Evolutionary conservation across 2,888 invertebrate species (phyloP), one percentile per base, ranked within the genome.

Genomic region (Stenoptilia bipunctidactyla): DNA sequence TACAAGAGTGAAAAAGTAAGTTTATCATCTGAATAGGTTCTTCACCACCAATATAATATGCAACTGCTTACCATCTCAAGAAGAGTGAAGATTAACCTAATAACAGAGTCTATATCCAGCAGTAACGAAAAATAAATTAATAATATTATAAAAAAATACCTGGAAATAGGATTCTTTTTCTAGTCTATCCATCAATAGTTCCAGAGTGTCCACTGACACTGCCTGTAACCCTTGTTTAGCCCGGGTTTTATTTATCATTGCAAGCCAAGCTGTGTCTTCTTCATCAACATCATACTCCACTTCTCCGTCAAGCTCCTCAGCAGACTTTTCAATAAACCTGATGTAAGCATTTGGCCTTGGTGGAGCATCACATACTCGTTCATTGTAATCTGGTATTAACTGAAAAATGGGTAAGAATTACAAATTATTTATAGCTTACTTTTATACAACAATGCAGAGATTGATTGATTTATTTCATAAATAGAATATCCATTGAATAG

Each of bases 121-220:
- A n/a, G n/a, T n/a, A n/a, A n/a, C n/a, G n/a, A n/a, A n/a, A n/a
- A n/a, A n/a, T n/a, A n/a, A n/a, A n/a, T n/a, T n/a, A n/a, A n/a
- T n/a, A n/a, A n/a, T n/a, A n/a, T n/a, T n/a, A n/a, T n/a, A n/a
- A n/a, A n/a, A n/a, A n/a, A n/a, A n/a, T 57, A 90, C 90, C 74
- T 96, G 95, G 66, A 97, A 97, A 68, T 95, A 96, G 1, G 97
- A 97, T 68, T 98, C 98, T 69, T 99, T 99, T 64, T 99, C 98
- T 52, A 99, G 82, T 41, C 98, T 87, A 73, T 99, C 98, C 96
- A 99, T 98, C 1, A 98, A 77, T n/a, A 96, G 72, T 67, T 99
- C 98, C 64, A 99, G 89, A 0, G 92, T 92, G 61, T 96, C 95
- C 15, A 95, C 92, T 33, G 91, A 89, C n/a, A 98, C 91, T 0